These are phyloP conservation scores for Cantharis rustica DNA, from an alignment of 2,888 invertebrate genomes.

Conservation along the genomic window DNA sequence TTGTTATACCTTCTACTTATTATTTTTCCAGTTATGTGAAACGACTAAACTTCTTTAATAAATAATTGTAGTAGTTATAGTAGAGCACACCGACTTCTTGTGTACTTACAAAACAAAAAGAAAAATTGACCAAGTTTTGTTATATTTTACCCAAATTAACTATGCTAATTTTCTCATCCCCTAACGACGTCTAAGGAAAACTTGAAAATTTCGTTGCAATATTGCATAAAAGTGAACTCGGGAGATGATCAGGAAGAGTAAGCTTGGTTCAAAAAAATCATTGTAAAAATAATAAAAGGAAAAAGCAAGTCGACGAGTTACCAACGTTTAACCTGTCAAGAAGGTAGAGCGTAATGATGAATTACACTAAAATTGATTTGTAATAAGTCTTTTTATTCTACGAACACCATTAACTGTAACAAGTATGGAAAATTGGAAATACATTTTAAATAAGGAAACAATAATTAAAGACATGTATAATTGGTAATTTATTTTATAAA, in stretches of 20 bases:
- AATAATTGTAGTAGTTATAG: constrained; percentile 9
- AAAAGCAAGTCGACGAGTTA: background rate
- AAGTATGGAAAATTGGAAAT: background rate
- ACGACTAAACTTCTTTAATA: constrained; percentile 30
- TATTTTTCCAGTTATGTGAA: constrained; percentile 35
- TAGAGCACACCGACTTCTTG: background rate
- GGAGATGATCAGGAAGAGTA: too few relatives aligned
- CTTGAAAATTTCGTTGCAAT: too few relatives aligned
- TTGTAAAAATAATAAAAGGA: background rate
- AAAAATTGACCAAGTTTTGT: too few relatives aligned
- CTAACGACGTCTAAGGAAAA: too few relatives aligned
- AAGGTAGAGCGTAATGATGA: background rate
- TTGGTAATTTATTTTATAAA: background rate
- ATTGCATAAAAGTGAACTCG: too few relatives aligned
- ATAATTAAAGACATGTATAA: background rate
- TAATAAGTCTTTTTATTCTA: background rate
- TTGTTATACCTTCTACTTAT: constrained; percentile 35
- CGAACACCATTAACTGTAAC: background rate
- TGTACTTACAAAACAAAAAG: background rate
- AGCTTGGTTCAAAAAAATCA: background rate
- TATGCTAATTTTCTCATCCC: too few relatives aligned
- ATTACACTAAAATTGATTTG: constrained; percentile 1
- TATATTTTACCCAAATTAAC: too few relatives aligned
- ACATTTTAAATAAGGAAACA: background rate
- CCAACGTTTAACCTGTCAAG: constrained; percentile 1